Evolutionary conservation across 1,140 invertebrate species (phyloP).

Genomic region (Mycetomoellerius zeteki): DNA sequence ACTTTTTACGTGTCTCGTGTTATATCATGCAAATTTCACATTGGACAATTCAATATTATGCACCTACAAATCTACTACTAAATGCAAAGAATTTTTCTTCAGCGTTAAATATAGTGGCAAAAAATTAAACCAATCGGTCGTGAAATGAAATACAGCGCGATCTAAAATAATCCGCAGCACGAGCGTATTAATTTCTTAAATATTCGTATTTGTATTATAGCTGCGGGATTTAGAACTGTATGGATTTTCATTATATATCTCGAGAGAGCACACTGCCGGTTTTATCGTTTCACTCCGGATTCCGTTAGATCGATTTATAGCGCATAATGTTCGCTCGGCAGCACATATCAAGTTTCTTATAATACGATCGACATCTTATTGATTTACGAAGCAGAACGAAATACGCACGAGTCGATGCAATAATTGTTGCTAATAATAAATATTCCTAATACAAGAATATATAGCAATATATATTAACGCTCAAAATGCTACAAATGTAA

Average conservation of each 20-base stretch:
- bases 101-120: too few species aligned
- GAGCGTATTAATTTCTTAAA: conserved; percentile 6
- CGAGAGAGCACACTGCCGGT: conserved; percentile 21
- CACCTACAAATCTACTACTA: background rate
- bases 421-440: conserved; percentile 55
- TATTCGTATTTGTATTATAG: background rate
- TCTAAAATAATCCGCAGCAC: conserved; percentile 10
- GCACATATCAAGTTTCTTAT: conserved; percentile 45
- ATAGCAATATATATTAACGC: conserved; percentile 14
- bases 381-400: conserved; percentile 58
- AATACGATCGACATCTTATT: conserved; percentile 51
- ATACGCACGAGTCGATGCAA: conserved; percentile 7
- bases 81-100: background rate
- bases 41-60: background rate
- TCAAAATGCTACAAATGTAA: conserved; percentile 5
- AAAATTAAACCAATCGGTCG: background rate
- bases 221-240: conserved; percentile 19
- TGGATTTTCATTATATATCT: conserved; percentile 37
- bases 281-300: conserved; percentile 45
- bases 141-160: conserved; percentile 9
- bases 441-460: conserved; percentile 1
- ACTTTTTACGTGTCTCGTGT: background rate
- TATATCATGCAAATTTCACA: background rate
- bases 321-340: conserved; percentile 38
- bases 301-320: conserved; percentile 60